phyloP scores from a whole-genome alignment of 2,888 invertebrate genomes.

The Ormia ochracea region DNA sequence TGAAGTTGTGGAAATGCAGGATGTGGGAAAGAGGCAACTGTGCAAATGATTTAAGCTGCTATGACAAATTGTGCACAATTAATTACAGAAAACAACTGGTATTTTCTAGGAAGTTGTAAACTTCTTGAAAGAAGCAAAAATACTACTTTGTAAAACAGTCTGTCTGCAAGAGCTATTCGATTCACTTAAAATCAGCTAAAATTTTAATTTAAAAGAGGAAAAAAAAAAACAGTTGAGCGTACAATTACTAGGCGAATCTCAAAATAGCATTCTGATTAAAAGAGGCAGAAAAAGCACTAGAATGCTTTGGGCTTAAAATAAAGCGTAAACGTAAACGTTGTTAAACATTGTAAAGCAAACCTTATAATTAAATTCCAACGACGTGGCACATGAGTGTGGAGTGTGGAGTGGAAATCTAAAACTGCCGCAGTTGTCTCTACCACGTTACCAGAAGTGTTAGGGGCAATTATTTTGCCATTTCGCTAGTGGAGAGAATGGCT shows the following conservation, averaged over 20 bases:
- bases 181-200: constrained; percentile 48
- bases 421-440: background rate
- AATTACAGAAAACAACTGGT: constrained; percentile 36
- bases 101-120: constrained; percentile 51
- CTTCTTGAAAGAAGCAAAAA: background rate
- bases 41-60: constrained; percentile 2
- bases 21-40: background rate
- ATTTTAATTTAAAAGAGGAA: constrained; percentile 36
- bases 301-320: constrained; percentile 12
- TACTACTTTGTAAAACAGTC: background rate
- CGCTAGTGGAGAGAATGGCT: background rate
- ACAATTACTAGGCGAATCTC: background rate
- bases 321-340: background rate
- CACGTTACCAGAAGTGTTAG: constrained; percentile 25
- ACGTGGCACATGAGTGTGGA: background rate
- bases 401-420: too few relatives aligned
- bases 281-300: background rate
- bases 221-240: background rate
- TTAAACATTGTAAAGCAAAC: constrained; percentile 45
- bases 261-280: background rate
- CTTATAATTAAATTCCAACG: constrained; percentile 51
- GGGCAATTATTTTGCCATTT: constrained; percentile 35
- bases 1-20: background rate
- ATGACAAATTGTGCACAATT: constrained; percentile 45
- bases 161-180: constrained; percentile 36